Evolutionary conservation across 2,888 invertebrate genomes (phyloP).

Genomic region (Drosophila eohydei): DNA sequence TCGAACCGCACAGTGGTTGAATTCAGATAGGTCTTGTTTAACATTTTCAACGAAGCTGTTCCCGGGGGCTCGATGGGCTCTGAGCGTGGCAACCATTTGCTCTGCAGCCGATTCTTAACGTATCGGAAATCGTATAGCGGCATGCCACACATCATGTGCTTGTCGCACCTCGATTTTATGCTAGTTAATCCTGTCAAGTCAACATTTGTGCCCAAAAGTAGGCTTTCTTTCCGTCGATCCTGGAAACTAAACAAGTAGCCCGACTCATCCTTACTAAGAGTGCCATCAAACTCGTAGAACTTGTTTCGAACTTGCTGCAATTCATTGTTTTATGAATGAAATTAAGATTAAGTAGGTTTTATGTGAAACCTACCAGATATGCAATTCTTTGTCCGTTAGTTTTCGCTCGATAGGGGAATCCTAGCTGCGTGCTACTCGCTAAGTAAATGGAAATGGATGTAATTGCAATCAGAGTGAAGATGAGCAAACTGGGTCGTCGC

Average conservation of each 20-base stretch:
- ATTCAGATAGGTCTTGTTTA: constrained; percentile 57
- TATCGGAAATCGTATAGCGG: constrained; percentile 67
- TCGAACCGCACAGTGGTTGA: constrained; percentile 58
- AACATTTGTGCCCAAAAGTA: constrained; percentile 46
- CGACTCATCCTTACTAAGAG: constrained; percentile 83
- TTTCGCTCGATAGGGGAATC: constrained; percentile 87
- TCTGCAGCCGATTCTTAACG: constrained; percentile 39
- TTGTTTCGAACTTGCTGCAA: constrained; percentile 85
- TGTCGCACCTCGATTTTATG: constrained; percentile 62
- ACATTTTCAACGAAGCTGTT: constrained; percentile 55
- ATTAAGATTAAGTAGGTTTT: neutral
- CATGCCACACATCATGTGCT: constrained; percentile 77
- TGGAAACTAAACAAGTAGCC: constrained; percentile 85
- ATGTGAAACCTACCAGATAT: constrained; percentile 83
- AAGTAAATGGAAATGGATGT: constrained; percentile 27
- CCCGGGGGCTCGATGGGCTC: constrained; percentile 53
- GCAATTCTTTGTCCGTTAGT: constrained; percentile 84
- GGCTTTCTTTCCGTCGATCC: constrained; percentile 78
- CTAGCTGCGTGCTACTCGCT: constrained; percentile 85
- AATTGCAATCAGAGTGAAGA: constrained; percentile 34
- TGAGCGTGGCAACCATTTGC: constrained; percentile 68
- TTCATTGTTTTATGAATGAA: neutral
- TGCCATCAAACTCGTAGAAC: constrained; percentile 83
- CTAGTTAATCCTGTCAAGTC: constrained; percentile 59
- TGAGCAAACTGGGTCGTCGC: constrained; percentile 49